Evolutionary conservation across 2,888 invertebrate species (phyloP).

Genomic region (Crossocerus cetratus): DNA sequence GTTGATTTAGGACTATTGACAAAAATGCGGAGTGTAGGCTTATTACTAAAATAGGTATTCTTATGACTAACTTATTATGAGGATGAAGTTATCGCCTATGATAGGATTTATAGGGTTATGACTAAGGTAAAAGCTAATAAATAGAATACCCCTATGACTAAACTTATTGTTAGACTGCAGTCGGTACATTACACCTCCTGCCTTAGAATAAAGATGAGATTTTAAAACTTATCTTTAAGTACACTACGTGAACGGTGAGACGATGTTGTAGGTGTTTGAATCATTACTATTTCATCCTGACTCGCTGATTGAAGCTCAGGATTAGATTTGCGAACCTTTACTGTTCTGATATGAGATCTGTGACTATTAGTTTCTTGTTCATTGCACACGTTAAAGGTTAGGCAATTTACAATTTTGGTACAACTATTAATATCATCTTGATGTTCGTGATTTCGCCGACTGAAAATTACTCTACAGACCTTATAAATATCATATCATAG

Average conservation of each 20-base stretch:
- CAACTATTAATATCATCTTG: not conserved
- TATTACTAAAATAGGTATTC: too few species aligned
- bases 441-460: not conserved
- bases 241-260: constrained; percentile 5
- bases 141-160: too few species aligned
- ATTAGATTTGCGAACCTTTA: not conserved
- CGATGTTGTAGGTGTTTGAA: not conserved
- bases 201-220: constrained; percentile 7
- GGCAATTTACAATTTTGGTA: not conserved
- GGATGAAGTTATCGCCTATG: too few species aligned
- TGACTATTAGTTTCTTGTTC: not conserved
- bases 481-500: not conserved
- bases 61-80: too few species aligned
- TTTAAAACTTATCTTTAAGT: constrained; percentile 9
- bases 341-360: not conserved
- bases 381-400: constrained; percentile 4
- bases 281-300: not conserved
- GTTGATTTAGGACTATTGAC: too few species aligned
- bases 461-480: not conserved
- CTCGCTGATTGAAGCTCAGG: not conserved
- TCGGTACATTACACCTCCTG: constrained; percentile 4
- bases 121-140: too few species aligned
- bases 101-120: too few species aligned
- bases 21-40: too few species aligned
- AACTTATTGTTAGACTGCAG: not conserved